phyloP scores from a whole-genome alignment of 2,113 vertebrate genomes.

The Vireo altiloquus region DNA sequence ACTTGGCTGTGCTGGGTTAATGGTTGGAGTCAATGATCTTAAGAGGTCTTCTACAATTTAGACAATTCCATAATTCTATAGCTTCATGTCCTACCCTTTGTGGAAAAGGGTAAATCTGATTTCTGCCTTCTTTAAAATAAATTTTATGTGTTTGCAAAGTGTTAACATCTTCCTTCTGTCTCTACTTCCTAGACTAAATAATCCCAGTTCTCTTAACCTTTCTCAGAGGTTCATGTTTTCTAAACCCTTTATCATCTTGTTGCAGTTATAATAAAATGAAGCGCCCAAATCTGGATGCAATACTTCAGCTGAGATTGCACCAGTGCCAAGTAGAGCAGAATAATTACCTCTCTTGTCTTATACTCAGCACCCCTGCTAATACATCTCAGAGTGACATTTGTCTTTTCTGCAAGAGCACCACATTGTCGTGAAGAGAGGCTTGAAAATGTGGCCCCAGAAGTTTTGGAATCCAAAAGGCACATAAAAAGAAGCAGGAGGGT shows the following conservation, averaged over 20 bases:
- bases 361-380: not conserved
- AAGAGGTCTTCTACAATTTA: not conserved
- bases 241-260: not conserved
- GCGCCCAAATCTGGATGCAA: not conserved
- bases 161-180: not conserved
- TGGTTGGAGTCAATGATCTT: not conserved
- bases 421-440: not conserved
- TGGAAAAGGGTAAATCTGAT: not conserved
- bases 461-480: not conserved
- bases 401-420: constrained; percentile 15
- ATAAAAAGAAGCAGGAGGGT: not conserved
- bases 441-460: not conserved
- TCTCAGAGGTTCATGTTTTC: not conserved
- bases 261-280: not conserved
- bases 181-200: not conserved
- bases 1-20: not conserved
- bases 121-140: not conserved
- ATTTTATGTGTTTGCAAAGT: not conserved
- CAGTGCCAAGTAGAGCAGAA: constrained; percentile 56
- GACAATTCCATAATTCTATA: not conserved
- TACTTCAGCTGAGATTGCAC: constrained; percentile 12
- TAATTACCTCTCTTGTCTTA: constrained; percentile 44
- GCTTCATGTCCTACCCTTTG: not conserved
- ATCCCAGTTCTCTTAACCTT: not conserved
- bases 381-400: constrained; percentile 1